Conservation (phyloP, 2,888 invertebrate genomes). For the Drosophila fulvimacula region DNA sequence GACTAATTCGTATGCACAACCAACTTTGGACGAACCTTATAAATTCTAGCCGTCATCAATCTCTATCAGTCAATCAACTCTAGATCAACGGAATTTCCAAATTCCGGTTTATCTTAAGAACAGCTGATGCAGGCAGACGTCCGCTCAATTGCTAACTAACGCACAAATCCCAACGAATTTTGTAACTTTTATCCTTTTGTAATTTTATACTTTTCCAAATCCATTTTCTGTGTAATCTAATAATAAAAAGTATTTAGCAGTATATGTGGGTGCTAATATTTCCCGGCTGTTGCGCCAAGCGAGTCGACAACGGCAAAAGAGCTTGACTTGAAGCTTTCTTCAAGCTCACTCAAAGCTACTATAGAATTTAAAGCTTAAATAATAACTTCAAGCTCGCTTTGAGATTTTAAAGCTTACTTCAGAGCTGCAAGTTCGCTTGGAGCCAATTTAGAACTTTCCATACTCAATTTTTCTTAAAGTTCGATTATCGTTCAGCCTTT, state of each 20-base stretch:
- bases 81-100: not conserved
- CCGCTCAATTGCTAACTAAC: not conserved
- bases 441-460: no score
- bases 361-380: no score
- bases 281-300: no score
- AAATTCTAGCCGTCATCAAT: not conserved
- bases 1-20: not conserved
- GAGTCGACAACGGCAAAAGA: no score
- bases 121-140: not conserved
- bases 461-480: no score
- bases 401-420: not conserved
- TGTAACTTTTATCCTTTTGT: not conserved
- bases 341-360: not conserved
- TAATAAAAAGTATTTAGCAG: not conserved
- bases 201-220: slow-evolving; percentile 2
- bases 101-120: not conserved
- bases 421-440: no score
- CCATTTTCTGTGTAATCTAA: not conserved
- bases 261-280: no score
- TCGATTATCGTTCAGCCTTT: no score
- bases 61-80: not conserved
- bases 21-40: not conserved
- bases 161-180: not conserved
- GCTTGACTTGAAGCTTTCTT: not conserved
- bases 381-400: not conserved